phyloP scores from a whole-genome alignment of 1,140 invertebrate species.

The Ooceraea biroi region DNA sequence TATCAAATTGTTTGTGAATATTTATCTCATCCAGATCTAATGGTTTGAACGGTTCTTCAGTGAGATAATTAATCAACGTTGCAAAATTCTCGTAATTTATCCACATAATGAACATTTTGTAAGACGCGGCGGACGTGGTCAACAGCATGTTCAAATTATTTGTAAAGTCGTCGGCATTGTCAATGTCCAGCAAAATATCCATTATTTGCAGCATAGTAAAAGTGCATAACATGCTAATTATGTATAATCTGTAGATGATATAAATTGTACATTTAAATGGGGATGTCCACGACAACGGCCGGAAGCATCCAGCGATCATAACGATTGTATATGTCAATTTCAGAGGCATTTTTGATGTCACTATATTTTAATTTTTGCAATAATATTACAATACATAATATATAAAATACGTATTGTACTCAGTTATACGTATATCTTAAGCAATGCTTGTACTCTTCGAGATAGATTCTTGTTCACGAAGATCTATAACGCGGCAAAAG shows the following conservation, averaged over 20 bases:
- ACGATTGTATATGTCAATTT: slow-evolving; percentile 10
- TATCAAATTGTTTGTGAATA: slow-evolving; percentile 63
- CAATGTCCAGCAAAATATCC: slow-evolving; percentile 28
- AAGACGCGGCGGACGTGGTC: slow-evolving; percentile 28
- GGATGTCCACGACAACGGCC: slow-evolving; percentile 34
- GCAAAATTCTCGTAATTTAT: slow-evolving; percentile 39
- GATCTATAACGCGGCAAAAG: neutral
- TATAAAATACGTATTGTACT: too few relatives aligned
- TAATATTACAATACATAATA: too few relatives aligned
- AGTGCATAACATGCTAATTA: neutral
- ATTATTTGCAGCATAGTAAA: slow-evolving; percentile 28
- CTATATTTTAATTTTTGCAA: too few relatives aligned
- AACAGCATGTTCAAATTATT: slow-evolving; percentile 69
- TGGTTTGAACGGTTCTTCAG: slow-evolving; percentile 42
- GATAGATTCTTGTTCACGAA: neutral
- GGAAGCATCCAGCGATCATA: slow-evolving; percentile 33
- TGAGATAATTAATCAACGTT: slow-evolving; percentile 12
- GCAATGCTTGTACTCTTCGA: neutral
- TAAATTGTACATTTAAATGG: slow-evolving; percentile 14
- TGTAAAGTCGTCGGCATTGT: slow-evolving; percentile 61
- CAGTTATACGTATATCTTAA: too few relatives aligned
- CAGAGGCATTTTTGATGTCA: slow-evolving; percentile 41
- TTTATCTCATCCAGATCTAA: slow-evolving; percentile 42
- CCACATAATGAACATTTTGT: slow-evolving; percentile 60
- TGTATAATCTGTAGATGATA: neutral